Conservation (phyloP, 2,888 invertebrate genomes). For the Sphaerolaimus hirsutus region DNA sequence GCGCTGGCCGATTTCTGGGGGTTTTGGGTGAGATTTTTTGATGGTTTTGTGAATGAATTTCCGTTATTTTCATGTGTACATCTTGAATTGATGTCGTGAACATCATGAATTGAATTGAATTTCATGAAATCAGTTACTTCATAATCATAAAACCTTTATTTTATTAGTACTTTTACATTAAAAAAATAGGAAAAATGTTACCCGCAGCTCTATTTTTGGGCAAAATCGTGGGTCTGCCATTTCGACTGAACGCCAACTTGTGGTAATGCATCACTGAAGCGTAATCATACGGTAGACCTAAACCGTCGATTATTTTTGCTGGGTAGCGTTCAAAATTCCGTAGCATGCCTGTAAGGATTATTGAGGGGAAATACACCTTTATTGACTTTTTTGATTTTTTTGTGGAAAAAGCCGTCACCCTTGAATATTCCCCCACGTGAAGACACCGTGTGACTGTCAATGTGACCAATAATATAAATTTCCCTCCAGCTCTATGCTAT, state of each 20-base stretch:
- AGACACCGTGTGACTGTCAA: too few relatives aligned
- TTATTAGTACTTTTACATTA: too few relatives aligned
- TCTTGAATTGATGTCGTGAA: background rate
- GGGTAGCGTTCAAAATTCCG: slow-evolving; percentile 33
- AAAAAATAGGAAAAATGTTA: too few relatives aligned
- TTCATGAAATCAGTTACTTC: background rate
- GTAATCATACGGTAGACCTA: slow-evolving; percentile 46
- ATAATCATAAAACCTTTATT: too few relatives aligned
- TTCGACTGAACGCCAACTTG: slow-evolving; percentile 31
- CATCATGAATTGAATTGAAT: background rate
- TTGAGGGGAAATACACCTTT: background rate
- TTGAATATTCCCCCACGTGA: too few relatives aligned
- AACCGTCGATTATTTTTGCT: slow-evolving; percentile 26
- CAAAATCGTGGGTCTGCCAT: slow-evolving; percentile 31
- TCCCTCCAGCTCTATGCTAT: too few relatives aligned
- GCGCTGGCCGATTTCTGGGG: slow-evolving; percentile 7
- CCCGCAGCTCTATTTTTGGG: slow-evolving; percentile 24
- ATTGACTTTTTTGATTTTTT: too few relatives aligned
- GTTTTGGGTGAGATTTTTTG: background rate
- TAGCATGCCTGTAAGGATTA: slow-evolving; percentile 26
- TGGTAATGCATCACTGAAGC: slow-evolving; percentile 54
- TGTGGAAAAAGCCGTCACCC: too few relatives aligned
- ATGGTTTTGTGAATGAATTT: background rate
- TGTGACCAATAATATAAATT: too few relatives aligned
- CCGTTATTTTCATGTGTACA: slow-evolving; percentile 3